These are phyloP conservation scores for Prionailurus viverrinus DNA, from an alignment of 2,113 vertebrate genomes.

Conservation along the genomic window DNA sequence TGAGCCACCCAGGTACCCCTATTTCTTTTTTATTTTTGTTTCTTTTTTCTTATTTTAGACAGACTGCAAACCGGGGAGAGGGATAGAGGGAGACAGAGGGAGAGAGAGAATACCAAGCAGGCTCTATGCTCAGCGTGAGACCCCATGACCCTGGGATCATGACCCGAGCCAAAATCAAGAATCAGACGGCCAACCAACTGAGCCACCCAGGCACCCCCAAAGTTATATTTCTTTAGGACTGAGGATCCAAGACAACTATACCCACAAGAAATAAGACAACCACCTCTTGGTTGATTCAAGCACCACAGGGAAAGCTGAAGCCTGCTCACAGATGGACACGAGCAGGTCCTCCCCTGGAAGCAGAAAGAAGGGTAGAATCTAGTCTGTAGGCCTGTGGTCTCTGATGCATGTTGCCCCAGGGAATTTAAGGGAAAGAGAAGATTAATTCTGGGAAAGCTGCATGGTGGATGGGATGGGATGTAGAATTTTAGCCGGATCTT, in stretches of 20 bases:
- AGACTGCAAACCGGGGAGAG: too few relatives aligned
- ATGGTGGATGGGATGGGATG: not conserved
- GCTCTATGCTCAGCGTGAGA: too few relatives aligned
- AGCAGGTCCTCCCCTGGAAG: not conserved
- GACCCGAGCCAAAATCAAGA: too few relatives aligned
- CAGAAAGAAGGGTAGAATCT: not conserved
- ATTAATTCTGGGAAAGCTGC: not conserved
- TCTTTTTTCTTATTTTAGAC: too few relatives aligned
- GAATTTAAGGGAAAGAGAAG: not conserved
- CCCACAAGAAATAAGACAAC: not conserved
- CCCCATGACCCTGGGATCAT: too few relatives aligned
- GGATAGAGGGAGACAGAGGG: too few relatives aligned
- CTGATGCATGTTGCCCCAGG: not conserved
- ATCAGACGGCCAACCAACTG: too few relatives aligned
- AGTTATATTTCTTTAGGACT: not conserved
- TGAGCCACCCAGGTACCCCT: too few relatives aligned
- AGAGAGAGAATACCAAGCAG: too few relatives aligned
- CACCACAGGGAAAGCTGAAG: not conserved
- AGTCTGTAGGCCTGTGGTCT: not conserved
- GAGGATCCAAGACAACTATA: not conserved
- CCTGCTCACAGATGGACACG: not conserved
- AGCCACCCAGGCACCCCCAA: too few relatives aligned
- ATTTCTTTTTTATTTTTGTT: too few relatives aligned
- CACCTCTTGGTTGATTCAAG: not conserved
- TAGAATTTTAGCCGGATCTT: not conserved